These are phyloP conservation scores for Leucophenga varia DNA, from an alignment of 1,140 invertebrate species.

Conservation along the genomic window DNA sequence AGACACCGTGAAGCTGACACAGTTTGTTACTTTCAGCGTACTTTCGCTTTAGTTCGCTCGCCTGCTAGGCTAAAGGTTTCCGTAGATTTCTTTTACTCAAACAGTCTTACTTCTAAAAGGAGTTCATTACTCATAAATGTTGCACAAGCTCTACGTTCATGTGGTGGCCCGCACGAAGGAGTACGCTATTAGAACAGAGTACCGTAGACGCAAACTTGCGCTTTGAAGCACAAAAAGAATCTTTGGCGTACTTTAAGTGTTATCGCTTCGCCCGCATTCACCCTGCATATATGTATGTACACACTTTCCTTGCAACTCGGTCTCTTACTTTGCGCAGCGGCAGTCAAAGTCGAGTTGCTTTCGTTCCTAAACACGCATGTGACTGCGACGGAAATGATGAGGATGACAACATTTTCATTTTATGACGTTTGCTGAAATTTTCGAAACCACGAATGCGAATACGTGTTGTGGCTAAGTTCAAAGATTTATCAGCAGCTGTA, in stretches of 20 bases:
- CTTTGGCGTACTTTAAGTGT: constrained; percentile 52
- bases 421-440: constrained; percentile 42
- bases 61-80: too few relatives aligned
- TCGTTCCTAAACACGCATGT: too few relatives aligned
- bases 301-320: too few relatives aligned
- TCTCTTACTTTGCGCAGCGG: too few relatives aligned
- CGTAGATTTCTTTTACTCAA: background rate
- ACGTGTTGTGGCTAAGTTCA: constrained; percentile 51
- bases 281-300: too few relatives aligned
- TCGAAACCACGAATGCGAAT: constrained; percentile 51
- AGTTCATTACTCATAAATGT: constrained; percentile 53
- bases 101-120: constrained; percentile 34
- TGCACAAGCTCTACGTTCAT: too few relatives aligned
- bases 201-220: too few relatives aligned
- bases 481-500: constrained; percentile 46
- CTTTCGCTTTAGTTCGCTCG: constrained; percentile 4
- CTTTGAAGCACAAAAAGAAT: constrained; percentile 27
- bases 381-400: constrained; percentile 39
- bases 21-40: constrained; percentile 48
- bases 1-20: constrained; percentile 47
- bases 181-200: too few relatives aligned
- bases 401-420: constrained; percentile 51
- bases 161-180: constrained; percentile 33
- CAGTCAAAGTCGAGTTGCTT: too few relatives aligned
- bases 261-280: too few relatives aligned